Base-by-base conservation (phyloP, 2,888 invertebrate genomes). In the Agrotis segetum region DNA sequence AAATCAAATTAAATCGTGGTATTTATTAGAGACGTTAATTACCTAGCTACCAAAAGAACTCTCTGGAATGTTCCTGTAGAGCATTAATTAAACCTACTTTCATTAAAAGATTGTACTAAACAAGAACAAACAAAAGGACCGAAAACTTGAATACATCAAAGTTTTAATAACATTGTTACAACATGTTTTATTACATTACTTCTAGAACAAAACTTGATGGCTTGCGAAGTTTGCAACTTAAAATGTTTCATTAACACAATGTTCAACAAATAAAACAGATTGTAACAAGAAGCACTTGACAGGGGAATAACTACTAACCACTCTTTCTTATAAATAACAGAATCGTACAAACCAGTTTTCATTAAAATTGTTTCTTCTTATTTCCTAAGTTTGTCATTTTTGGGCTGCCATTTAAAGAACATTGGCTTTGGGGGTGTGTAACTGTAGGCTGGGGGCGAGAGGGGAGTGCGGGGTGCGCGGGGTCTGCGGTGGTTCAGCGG, bases 301-400 rank as follows among this genome's bases (percentile, higher is more conserved):
- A 67, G 21, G 65, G 63, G 67, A 76, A 80, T 78, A 77, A 78
- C 80, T 77, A 83, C 53, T 68, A 50, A 40, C 71, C 50, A 70
- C 65, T 67, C 71, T 66, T 82, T 72, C 70, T 77, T 46, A 70
- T 71, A 79, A 81, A 82, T 75, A 83, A 71, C 71, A 75, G 68
- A 76, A 80, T 82, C 67, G 65, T 69, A 63, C 66, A 76, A 84
- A 79, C 83, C 72, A 49, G 67, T 77, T 81, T 74, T 79, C 71
- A 83, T 85, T 78, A 78, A 85, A 84, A 85, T 81, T 77, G 77
- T 81, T 85, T 78, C 77, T 81, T 78, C 74, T 82, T 85, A 87
- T 87, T 85, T 85, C 67, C 77, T 85, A 87, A 88, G 87, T 85
- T 88, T 82, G 86, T 87, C 85, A 81, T 83, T 83, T 83, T 85